Base-by-base conservation (phyloP, 2,797 vertebrate species). In the Hypotaenidia philippensis region DNA sequence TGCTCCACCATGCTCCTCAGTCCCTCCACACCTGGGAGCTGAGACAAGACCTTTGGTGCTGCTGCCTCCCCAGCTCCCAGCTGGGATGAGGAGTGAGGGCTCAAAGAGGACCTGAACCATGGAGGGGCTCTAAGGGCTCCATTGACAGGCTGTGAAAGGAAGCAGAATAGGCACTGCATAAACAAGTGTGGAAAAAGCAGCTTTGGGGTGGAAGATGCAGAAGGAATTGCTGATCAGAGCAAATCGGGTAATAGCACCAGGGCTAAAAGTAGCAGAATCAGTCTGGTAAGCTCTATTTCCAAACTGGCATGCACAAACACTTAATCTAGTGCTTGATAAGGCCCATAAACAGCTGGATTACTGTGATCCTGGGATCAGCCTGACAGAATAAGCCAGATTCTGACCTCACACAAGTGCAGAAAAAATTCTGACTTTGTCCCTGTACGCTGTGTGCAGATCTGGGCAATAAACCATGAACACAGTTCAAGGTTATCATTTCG, bases 401-500 rank as follows among this genome's bases (percentile, higher is more conserved):
- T 86, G 82, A 78, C 61, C 68, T 86, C 32, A 18, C 26, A 44
- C 41, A 59, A 85, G 15, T 27, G 57, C 69, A 92, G 53, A 94
- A 65, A 68, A 69, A 79, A 93, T 87, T 93, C 89, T 93, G 82
- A 96, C 92, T 96, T 95, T 96, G 92, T 92, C 82, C 92, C 82
- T 68, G 38, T 29, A 55, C 10, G 3, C 66, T 92, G 45, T 10
- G 6, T 83, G 84, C 79, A 93, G 45, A 20, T 85, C 87, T 94
- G 50, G 69, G 78, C 95, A 95, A 95, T 89, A 89, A 96, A 94
- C 92, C 32, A 19, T 38, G 87, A 92, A 23, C 93, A 83, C 55
- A 69, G 94, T 96, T 94, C 95, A 95, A 88, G 94, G 96, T 95
- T 96, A 95, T 96, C 68, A 90, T 94, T 96, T 92, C 82, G 68